Evolutionary conservation across 64 coral and sea anemone species (phyloP).

Genomic region (Anthopleura sola): DNA sequence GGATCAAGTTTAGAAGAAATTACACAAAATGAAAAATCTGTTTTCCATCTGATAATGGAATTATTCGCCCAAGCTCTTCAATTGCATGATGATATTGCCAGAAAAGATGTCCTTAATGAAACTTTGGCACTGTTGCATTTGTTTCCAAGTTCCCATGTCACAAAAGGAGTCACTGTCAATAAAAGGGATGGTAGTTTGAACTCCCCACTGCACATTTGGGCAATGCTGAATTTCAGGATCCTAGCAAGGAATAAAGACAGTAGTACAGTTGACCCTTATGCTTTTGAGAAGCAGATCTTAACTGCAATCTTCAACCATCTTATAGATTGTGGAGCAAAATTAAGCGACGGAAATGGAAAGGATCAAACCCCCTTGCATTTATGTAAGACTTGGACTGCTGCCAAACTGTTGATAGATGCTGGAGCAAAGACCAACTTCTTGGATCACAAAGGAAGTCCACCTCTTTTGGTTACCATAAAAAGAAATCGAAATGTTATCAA

Average conservation of each 20-base stretch:
- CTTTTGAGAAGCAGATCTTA: neutral
- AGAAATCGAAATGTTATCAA: neutral
- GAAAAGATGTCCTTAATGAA: neutral
- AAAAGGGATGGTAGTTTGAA: neutral
- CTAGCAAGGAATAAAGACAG: neutral
- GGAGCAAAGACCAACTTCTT: neutral
- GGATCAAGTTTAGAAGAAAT: neutral
- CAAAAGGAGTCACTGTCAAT: neutral
- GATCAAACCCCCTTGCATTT: slow-evolving; percentile 1
- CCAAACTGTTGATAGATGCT: neutral
- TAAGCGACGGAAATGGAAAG: neutral
- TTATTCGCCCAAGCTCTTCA: neutral
- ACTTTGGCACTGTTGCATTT: neutral
- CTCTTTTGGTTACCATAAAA: neutral
- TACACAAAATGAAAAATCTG: neutral
- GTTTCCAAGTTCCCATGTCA: neutral
- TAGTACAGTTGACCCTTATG: neutral
- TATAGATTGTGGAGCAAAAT: neutral
- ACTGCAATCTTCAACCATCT: neutral
- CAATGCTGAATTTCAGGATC: neutral
- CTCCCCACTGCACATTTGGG: neutral
- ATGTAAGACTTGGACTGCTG: slow-evolving; percentile 8
- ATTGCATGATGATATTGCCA: neutral
- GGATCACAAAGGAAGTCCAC: neutral
- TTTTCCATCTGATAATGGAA: neutral